Percentiles rank a stretch among this genome's conserved stretches.
These are phyloP conservation scores for Gymnobelideus leadbeateri DNA, from an alignment of 2,113 vertebrate genomes.

Conservation along the genomic window DNA sequence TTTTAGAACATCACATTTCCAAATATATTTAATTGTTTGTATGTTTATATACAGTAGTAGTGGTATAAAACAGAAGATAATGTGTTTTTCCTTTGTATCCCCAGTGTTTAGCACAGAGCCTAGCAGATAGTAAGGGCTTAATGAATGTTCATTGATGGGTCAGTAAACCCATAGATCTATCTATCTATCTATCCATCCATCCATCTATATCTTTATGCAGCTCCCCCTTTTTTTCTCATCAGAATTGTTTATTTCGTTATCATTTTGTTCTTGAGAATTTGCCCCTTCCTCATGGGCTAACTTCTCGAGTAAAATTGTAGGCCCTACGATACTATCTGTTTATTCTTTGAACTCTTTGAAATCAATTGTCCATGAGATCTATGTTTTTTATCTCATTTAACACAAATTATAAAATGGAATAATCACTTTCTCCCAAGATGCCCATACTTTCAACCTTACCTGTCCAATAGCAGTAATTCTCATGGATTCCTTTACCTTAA, in stretches of 20 bases:
- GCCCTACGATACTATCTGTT: not conserved
- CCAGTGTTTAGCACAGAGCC: not conserved
- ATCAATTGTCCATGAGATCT: not conserved
- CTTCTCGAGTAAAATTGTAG: not conserved
- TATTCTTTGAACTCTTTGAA: not conserved
- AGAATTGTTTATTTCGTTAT: not conserved
- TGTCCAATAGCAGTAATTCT: not conserved
- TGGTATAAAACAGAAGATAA: not conserved
- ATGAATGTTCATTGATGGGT: not conserved
- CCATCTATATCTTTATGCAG: not conserved
- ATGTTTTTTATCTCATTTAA: not conserved
- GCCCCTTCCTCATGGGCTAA: not conserved
- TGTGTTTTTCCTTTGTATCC: not conserved
- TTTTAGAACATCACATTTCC: not conserved
- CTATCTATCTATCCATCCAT: not conserved
- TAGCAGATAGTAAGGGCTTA: not conserved
- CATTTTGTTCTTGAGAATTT: not conserved
- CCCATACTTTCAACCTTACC: not conserved
- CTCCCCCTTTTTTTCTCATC: not conserved
- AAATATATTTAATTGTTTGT: not conserved
- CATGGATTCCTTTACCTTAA: not conserved
- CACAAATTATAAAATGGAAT: not conserved
- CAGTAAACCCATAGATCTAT: not conserved
- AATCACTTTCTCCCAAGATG: not conserved
- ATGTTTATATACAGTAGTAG: slow-evolving; percentile 28